phyloP scores from a whole-genome alignment of 2,888 invertebrate genomes.

The Macrosoma leucophasiata region DNA sequence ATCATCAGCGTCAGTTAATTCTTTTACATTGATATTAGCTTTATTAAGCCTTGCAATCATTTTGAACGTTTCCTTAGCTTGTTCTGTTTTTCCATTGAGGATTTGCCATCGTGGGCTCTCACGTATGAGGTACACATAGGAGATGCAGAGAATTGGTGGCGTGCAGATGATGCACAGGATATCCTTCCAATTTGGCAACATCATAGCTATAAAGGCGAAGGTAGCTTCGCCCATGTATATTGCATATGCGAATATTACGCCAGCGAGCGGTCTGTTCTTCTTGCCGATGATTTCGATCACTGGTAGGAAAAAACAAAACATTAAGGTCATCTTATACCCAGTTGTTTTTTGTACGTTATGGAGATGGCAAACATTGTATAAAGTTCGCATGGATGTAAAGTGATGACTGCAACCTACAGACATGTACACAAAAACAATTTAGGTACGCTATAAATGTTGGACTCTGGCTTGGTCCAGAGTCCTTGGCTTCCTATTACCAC shows the following conservation, averaged over 20 bases:
- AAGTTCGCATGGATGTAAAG: too few relatives aligned
- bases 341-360: constrained; percentile 10
- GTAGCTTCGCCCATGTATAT: constrained; percentile 50
- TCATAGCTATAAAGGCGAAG: constrained; percentile 51
- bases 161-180: constrained; percentile 48
- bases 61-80: constrained; percentile 41
- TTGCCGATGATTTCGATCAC: constrained; percentile 54
- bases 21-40: constrained; percentile 38
- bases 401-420: too few relatives aligned
- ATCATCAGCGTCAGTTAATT: constrained; percentile 38
- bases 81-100: constrained; percentile 43
- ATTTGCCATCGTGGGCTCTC: constrained; percentile 63
- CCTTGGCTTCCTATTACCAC: not conserved
- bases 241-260: constrained; percentile 47
- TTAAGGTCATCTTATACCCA: not conserved
- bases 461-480: not conserved
- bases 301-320: constrained; percentile 34
- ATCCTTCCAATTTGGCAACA: constrained; percentile 51
- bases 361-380: too few relatives aligned
- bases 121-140: constrained; percentile 37
- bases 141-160: constrained; percentile 44
- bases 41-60: constrained; percentile 45
- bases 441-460: not conserved
- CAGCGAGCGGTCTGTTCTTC: constrained; percentile 43
- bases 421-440: constrained; percentile 1